A percentile compares a stretch with the other conserved stretches of the same genome.
phyloP scores from a whole-genome alignment of 1,140 invertebrate genomes.

The Drosophila obscura region DNA sequence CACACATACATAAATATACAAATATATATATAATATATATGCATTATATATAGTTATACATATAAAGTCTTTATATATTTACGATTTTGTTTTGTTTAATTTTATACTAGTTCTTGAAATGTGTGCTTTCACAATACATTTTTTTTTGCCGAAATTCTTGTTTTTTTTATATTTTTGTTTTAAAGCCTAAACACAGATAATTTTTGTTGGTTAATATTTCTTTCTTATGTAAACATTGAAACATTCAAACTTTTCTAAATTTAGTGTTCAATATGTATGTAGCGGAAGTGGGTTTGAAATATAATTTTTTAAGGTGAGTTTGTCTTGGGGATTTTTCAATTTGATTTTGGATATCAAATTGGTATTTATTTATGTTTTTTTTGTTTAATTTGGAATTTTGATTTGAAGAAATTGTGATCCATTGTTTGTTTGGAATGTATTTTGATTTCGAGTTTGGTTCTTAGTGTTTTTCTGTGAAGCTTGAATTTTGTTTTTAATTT shows the following conservation, averaged over 20 bases:
- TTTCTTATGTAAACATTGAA: slow-evolving; percentile 62
- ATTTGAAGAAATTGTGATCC: neutral
- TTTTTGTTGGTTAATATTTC: slow-evolving; percentile 27
- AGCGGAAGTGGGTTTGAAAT: slow-evolving; percentile 7
- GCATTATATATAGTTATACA: slow-evolving; percentile 47
- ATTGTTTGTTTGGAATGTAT: neutral
- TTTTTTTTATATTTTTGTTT: slow-evolving; percentile 29
- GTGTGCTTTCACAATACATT: slow-evolving; percentile 42
- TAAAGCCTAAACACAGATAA: slow-evolving; percentile 60
- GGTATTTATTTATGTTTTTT: slow-evolving; percentile 16
- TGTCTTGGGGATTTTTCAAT: slow-evolving; percentile 9
- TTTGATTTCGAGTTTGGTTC: slow-evolving; percentile 7
- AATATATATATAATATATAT: slow-evolving; percentile 46
- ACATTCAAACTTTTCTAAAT: slow-evolving; percentile 59
- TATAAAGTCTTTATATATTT: slow-evolving; percentile 53
- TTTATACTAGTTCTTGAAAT: slow-evolving; percentile 46
- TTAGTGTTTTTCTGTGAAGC: neutral
- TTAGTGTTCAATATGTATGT: slow-evolving; percentile 37
- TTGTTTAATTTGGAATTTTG: slow-evolving; percentile 16
- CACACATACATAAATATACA: slow-evolving; percentile 83
- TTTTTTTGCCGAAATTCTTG: slow-evolving; percentile 30
- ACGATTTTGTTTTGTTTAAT: slow-evolving; percentile 10
- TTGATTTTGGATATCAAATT: slow-evolving; percentile 9
- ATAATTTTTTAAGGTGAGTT: slow-evolving; percentile 14
- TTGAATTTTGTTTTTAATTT: slow-evolving; percentile 2